Evolutionary conservation across 2,797 vertebrate species (phyloP).

Genomic region (Lerista edwardsae): DNA sequence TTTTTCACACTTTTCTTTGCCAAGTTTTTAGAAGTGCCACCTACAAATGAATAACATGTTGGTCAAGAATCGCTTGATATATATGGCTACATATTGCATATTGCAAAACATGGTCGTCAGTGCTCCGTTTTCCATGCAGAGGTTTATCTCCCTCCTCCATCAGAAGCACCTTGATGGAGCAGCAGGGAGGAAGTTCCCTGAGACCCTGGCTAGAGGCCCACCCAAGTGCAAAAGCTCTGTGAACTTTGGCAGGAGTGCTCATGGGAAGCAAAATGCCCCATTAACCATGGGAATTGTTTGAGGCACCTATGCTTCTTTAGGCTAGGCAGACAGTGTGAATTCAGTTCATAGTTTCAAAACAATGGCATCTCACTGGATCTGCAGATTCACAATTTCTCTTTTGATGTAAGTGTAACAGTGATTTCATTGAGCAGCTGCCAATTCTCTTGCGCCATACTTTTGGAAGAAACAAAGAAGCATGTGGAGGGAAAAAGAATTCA

Average conservation of each 20-base stretch:
- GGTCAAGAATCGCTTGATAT: neutral
- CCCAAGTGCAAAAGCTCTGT: neutral
- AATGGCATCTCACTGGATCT: slow-evolving; percentile 66
- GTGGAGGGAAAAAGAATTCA: slow-evolving; percentile 60
- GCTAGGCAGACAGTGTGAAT: slow-evolving; percentile 66
- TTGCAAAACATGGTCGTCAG: neutral
- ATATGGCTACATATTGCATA: neutral
- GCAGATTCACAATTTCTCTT: slow-evolving; percentile 59
- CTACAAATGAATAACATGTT: neutral
- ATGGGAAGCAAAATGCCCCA: slow-evolving; percentile 14
- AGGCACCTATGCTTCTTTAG: slow-evolving; percentile 40
- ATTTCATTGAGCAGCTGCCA: slow-evolving; percentile 70
- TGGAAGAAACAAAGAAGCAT: slow-evolving; percentile 68
- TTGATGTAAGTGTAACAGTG: slow-evolving; percentile 65
- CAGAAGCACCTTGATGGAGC: neutral
- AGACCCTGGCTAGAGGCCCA: neutral
- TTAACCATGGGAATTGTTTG: neutral
- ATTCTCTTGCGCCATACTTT: slow-evolving; percentile 67
- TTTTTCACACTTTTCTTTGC: neutral
- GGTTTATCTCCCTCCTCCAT: neutral
- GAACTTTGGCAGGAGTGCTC: slow-evolving; percentile 1
- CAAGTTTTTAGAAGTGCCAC: neutral
- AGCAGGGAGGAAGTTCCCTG: neutral
- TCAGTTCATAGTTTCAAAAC: slow-evolving; percentile 60
- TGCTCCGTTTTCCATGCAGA: neutral